These are phyloP conservation scores for Cynaeus angustus DNA, from an alignment of 2,888 invertebrate species.

Conservation along the genomic window DNA sequence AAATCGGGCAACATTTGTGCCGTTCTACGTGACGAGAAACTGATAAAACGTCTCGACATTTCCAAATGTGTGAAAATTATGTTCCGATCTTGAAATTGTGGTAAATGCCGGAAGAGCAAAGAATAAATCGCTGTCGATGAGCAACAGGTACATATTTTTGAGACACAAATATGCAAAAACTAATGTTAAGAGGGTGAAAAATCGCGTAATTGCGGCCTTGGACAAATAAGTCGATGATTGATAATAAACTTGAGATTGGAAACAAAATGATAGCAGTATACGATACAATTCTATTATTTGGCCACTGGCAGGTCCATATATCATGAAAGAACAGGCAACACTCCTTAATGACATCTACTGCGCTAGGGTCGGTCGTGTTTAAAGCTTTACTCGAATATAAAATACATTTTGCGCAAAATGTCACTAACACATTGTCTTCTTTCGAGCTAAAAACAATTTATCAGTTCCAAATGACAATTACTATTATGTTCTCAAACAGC, in stretches of 20 bases:
- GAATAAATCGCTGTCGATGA: slow-evolving; percentile 30
- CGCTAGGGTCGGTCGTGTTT: slow-evolving; percentile 48
- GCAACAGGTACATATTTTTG: slow-evolving; percentile 43
- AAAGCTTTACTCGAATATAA: slow-evolving; percentile 57
- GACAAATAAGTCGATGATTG: slow-evolving; percentile 13
- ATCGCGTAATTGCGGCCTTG: not conserved
- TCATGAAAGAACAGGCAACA: slow-evolving; percentile 55
- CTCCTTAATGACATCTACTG: slow-evolving; percentile 55
- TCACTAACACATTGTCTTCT: slow-evolving; percentile 60
- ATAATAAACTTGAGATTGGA: slow-evolving; percentile 38
- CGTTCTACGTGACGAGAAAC: slow-evolving; percentile 19
- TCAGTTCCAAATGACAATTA: slow-evolving; percentile 48
- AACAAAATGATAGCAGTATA: slow-evolving; percentile 45
- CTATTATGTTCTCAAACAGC: slow-evolving; percentile 18
- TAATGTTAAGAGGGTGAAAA: not conserved
- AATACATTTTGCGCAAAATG: slow-evolving; percentile 61
- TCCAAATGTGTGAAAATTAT: slow-evolving; percentile 31
- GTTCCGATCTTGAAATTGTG: slow-evolving; percentile 38
- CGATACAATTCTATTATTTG: slow-evolving; percentile 52
- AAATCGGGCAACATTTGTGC: not conserved
- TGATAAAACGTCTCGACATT: slow-evolving; percentile 22
- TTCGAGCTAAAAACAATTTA: slow-evolving; percentile 42
- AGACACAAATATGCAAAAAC: slow-evolving; percentile 25
- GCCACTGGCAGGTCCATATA: slow-evolving; percentile 52
- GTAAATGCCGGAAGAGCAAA: slow-evolving; percentile 22